These are phyloP conservation scores for Glyphotaelius pellucidus DNA, from an alignment of 2,888 invertebrate genomes.

Conservation along the genomic window DNA sequence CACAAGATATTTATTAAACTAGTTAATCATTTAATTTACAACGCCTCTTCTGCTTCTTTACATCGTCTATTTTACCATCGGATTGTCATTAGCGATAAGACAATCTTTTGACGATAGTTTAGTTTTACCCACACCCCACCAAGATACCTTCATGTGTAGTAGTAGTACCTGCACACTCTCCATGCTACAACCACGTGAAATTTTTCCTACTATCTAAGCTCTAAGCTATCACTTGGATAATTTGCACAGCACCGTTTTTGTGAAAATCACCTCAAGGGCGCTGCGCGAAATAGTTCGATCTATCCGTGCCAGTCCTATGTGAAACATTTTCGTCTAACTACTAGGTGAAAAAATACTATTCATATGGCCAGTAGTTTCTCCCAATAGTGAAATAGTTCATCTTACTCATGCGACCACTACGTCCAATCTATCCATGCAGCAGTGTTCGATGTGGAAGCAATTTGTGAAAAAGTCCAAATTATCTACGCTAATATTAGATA, in stretches of 20 bases:
- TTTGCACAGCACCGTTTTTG: too few species aligned
- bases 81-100: too few species aligned
- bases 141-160: too few species aligned
- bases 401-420: not conserved
- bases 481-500: not conserved
- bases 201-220: not conserved
- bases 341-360: not conserved
- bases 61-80: not conserved
- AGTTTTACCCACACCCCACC: too few species aligned
- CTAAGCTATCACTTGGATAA: not conserved
- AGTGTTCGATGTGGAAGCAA: not conserved
- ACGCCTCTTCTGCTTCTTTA: not conserved
- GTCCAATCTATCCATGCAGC: not conserved
- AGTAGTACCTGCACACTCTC: too few species aligned
- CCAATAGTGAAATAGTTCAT: not conserved
- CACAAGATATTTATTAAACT: not conserved
- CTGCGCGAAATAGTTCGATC: not conserved
- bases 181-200: too few species aligned
- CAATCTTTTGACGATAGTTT: not conserved
- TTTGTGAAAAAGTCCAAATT: too few species aligned
- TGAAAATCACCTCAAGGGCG: too few species aligned
- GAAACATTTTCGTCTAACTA: too few species aligned
- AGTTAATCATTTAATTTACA: not conserved
- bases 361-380: too few species aligned
- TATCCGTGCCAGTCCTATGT: not conserved